Conservation (phyloP, 2,797 vertebrate genomes). For the Peromyscus attwateri region DNA sequence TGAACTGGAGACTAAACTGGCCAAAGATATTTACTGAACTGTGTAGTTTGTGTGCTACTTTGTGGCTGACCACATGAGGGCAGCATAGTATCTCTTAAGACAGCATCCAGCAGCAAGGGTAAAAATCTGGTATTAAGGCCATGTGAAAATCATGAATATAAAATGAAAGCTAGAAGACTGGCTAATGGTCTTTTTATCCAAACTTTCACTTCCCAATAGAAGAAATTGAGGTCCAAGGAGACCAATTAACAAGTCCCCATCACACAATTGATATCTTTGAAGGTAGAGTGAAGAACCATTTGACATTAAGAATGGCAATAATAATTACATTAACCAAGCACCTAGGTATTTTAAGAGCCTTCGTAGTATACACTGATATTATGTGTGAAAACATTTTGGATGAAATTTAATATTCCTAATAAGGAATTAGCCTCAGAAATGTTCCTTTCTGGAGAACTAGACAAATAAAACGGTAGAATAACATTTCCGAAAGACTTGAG, state of each 20-base stretch:
- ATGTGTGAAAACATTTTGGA: neutral
- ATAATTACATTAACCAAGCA: slow-evolving; percentile 3
- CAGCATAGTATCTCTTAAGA: slow-evolving; percentile 83
- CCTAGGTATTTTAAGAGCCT: neutral
- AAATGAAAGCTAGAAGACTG: slow-evolving; percentile 58
- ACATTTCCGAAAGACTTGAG: neutral
- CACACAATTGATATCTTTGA: neutral
- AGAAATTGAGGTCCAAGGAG: neutral
- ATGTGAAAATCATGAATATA: slow-evolving; percentile 45
- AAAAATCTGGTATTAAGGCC: neutral
- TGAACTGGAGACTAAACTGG: neutral
- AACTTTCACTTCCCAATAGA: slow-evolving; percentile 28
- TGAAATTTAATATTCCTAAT: slow-evolving; percentile 30
- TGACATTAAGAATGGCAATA: neutral
- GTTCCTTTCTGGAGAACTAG: neutral
- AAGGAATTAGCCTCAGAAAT: slow-evolving; percentile 33
- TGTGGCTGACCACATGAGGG: slow-evolving; percentile 81
- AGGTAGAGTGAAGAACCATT: neutral
- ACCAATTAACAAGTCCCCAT: neutral
- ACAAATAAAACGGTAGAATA: neutral
- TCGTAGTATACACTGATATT: neutral
- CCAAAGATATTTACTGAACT: neutral
- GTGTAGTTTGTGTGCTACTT: neutral
- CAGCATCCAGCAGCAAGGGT: accelerated
- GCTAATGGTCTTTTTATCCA: slow-evolving; percentile 38